phyloP scores from a whole-genome alignment of 2,888 invertebrate genomes.

The Spodoptera picta region DNA sequence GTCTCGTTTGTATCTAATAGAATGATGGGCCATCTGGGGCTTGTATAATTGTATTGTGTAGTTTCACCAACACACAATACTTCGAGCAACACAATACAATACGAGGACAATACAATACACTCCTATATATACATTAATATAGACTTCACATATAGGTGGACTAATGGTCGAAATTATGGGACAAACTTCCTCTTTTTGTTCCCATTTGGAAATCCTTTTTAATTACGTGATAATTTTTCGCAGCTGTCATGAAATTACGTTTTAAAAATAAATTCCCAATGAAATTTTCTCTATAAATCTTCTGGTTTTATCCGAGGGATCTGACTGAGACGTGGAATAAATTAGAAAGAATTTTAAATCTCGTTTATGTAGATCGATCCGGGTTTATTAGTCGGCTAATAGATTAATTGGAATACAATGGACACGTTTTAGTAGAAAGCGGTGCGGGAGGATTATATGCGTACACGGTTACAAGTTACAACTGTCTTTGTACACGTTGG shows the following conservation, averaged over 20 bases:
- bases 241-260: slow-evolving; percentile 51
- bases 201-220: slow-evolving; percentile 50
- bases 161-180: slow-evolving; percentile 31
- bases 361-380: slow-evolving; percentile 49
- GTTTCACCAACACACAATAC: slow-evolving; percentile 14
- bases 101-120: background rate
- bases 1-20: slow-evolving; percentile 34
- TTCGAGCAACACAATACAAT: slow-evolving; percentile 23
- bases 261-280: slow-evolving; percentile 51
- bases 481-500: too few species aligned
- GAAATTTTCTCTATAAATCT: slow-evolving; percentile 61
- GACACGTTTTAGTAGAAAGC: slow-evolving; percentile 4
- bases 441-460: too few species aligned
- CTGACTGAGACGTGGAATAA: slow-evolving; percentile 55
- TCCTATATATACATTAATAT: slow-evolving; percentile 25
- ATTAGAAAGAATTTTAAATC: slow-evolving; percentile 55
- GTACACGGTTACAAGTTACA: too few species aligned
- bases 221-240: slow-evolving; percentile 57
- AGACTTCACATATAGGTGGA: background rate
- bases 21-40: slow-evolving; percentile 49
- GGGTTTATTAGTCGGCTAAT: slow-evolving; percentile 37
- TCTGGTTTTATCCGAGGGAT: slow-evolving; percentile 39
- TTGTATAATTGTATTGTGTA: slow-evolving; percentile 44
- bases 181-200: slow-evolving; percentile 42
- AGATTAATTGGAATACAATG: slow-evolving; percentile 25